A percentile compares a stretch with the other conserved stretches of the same genome.
Evolutionary conservation across 1,140 invertebrate species (phyloP).

Genomic region (Trichoplusia ni): DNA sequence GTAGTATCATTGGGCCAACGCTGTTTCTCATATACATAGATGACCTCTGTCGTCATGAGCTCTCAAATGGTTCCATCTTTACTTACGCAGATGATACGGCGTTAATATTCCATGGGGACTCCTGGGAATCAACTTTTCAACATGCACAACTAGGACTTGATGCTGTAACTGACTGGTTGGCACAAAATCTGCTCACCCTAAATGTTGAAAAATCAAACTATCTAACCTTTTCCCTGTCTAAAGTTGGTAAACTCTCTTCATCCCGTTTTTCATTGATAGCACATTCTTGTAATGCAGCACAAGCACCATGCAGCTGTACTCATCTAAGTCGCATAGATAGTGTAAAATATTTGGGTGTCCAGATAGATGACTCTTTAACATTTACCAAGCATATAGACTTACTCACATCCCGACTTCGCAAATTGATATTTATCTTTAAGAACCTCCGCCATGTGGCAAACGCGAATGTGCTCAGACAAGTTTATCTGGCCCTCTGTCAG

Average conservation of each 20-base stretch:
- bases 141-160: not conserved
- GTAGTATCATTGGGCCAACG: too few species aligned
- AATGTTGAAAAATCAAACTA: not conserved
- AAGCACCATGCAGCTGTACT: not conserved
- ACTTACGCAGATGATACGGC: not conserved
- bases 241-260: not conserved
- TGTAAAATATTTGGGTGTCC: not conserved
- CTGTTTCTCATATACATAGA: too few species aligned
- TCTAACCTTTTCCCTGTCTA: not conserved
- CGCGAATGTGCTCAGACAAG: not conserved
- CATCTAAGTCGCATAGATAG: not conserved
- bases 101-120: not conserved
- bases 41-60: too few species aligned
- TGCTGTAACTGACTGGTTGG: not conserved
- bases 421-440: not conserved
- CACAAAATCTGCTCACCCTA: not conserved
- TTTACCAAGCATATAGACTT: not conserved
- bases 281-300: not conserved
- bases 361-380: not conserved
- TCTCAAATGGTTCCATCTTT: not conserved
- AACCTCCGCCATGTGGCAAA: not conserved
- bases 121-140: not conserved
- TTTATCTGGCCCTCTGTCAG: not conserved
- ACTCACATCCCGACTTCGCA: not conserved
- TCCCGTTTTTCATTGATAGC: not conserved